Percentiles rank a stretch among this genome's conserved stretches.
Evolutionary conservation across 2,888 invertebrate genomes (phyloP).

Genomic region (Mongoloraphidia duomilia): DNA sequence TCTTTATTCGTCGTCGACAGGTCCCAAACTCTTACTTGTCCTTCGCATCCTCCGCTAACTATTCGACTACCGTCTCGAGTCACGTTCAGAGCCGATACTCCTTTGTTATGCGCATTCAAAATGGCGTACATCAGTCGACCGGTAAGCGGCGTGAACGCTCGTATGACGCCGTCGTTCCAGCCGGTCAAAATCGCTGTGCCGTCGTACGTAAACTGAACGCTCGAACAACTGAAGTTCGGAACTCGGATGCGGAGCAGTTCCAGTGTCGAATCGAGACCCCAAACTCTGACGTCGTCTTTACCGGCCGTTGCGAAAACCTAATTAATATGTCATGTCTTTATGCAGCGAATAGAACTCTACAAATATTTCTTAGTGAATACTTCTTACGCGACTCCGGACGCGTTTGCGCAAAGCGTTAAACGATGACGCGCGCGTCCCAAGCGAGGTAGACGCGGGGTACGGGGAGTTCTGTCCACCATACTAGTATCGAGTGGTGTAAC

Average conservation of each 20-base stretch:
- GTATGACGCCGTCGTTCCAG: conserved; percentile 73
- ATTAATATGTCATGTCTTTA: not conserved
- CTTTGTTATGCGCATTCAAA: conserved; percentile 78
- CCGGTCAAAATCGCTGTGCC: conserved; percentile 67
- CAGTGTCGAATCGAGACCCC: conserved; percentile 59
- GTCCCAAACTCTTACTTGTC: conserved; percentile 76
- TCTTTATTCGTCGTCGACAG: conserved; percentile 51
- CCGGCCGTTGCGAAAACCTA: conserved; percentile 78
- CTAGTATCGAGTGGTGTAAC: too few species aligned
- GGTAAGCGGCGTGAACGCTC: conserved; percentile 69
- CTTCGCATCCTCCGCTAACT: conserved; percentile 83
- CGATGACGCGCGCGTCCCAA: too few species aligned
- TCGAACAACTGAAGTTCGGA: conserved; percentile 75
- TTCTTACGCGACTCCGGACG: too few species aligned
- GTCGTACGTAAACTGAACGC: conserved; percentile 60
- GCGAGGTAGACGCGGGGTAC: too few species aligned
- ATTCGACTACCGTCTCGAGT: conserved; percentile 55
- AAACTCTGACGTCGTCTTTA: conserved; percentile 71
- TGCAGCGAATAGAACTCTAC: not conserved
- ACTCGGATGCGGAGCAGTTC: conserved; percentile 74
- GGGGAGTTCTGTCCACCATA: too few species aligned
- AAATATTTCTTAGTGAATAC: too few species aligned
- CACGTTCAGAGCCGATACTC: conserved; percentile 68
- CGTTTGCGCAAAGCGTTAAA: too few species aligned
- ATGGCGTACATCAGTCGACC: conserved; percentile 72